phyloP scores from a whole-genome alignment of 2,797 vertebrate species.

The Botia kubotai region DNA sequence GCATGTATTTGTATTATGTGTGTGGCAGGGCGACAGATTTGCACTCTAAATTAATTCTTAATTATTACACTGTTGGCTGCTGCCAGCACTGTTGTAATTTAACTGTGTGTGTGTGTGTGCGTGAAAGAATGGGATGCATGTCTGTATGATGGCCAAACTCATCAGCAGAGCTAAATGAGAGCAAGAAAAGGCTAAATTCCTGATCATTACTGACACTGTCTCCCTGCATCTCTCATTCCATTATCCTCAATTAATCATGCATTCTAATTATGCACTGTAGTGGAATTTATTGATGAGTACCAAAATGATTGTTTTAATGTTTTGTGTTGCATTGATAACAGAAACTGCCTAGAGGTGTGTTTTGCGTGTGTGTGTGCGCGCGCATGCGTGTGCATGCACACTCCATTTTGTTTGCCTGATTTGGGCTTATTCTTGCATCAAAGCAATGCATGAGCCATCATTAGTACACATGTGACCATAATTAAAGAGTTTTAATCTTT shows the following conservation, averaged over 20 bases:
- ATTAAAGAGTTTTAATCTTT: conserved; percentile 62
- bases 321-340: conserved; percentile 67
- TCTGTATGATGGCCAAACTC: conserved; percentile 54
- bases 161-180: conserved; percentile 59
- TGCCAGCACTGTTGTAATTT: conserved; percentile 59
- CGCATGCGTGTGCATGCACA: conserved; percentile 49
- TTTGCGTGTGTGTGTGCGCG: background rate
- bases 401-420: conserved; percentile 73
- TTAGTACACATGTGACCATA: conserved; percentile 75
- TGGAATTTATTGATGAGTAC: conserved; percentile 72
- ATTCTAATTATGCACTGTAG: conserved; percentile 77
- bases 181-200: conserved; percentile 61
- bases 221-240: conserved; percentile 72
- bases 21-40: conserved; percentile 60
- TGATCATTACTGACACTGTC: conserved; percentile 70
- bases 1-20: background rate
- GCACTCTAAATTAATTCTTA: conserved; percentile 76
- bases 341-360: conserved; percentile 75
- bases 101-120: conserved; percentile 47
- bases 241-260: conserved; percentile 78
- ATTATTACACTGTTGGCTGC: conserved; percentile 72
- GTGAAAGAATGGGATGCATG: conserved; percentile 42
- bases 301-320: conserved; percentile 80
- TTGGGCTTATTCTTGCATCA: conserved; percentile 76
- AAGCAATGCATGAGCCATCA: conserved; percentile 74